Percentiles rank a stretch among this genome's conserved stretches.
These are phyloP conservation scores for Drepana falcataria DNA, from an alignment of 2,888 invertebrate species.

Conservation along the genomic window DNA sequence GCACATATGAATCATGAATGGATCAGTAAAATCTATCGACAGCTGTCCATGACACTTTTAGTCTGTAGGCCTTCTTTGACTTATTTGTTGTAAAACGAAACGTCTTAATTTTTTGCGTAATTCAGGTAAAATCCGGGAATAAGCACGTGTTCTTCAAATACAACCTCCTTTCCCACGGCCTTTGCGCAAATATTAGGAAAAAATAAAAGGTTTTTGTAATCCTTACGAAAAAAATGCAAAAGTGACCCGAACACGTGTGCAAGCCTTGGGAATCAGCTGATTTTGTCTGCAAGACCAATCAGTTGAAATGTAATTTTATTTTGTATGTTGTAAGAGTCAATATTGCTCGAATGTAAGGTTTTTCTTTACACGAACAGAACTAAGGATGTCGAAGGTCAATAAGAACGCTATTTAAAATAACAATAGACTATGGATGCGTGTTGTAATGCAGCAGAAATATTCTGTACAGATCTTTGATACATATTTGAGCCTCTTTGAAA, in stretches of 20 bases:
- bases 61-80: slow-evolving; percentile 6
- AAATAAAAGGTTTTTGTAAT: slow-evolving; percentile 41
- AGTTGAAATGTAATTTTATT: slow-evolving; percentile 1
- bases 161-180: slow-evolving; percentile 53
- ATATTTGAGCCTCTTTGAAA: too few species aligned
- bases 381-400: slow-evolving; percentile 5
- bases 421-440: not conserved
- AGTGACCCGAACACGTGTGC: slow-evolving; percentile 54
- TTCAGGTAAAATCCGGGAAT: slow-evolving; percentile 35
- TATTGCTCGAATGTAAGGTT: slow-evolving; percentile 2
- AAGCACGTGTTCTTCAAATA: slow-evolving; percentile 42
- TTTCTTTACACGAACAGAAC: not conserved
- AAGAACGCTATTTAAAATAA: not conserved
- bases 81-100: slow-evolving; percentile 4
- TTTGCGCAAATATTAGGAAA: slow-evolving; percentile 51
- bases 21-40: slow-evolving; percentile 37
- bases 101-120: slow-evolving; percentile 35
- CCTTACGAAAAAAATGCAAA: slow-evolving; percentile 52
- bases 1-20: slow-evolving; percentile 13
- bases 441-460: not conserved
- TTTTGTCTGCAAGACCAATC: slow-evolving; percentile 15
- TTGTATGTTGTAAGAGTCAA: not conserved
- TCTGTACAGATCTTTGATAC: too few species aligned
- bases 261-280: slow-evolving; percentile 65
- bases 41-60: slow-evolving; percentile 24